These are phyloP conservation scores for Delia radicum DNA, from an alignment of 1,140 invertebrate genomes.

Conservation along the genomic window DNA sequence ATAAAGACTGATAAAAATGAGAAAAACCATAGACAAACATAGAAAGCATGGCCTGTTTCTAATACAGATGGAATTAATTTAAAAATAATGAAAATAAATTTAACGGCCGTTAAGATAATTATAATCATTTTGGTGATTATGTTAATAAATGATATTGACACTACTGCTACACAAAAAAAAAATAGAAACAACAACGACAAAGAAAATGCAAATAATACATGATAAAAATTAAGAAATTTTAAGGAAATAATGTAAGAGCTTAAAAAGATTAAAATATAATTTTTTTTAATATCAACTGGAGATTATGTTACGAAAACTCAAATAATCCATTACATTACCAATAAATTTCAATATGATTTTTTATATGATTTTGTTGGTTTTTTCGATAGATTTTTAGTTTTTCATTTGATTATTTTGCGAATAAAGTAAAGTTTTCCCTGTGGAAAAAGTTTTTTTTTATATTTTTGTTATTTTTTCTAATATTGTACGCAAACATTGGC, in stretches of 20 bases:
- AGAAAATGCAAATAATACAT: background rate
- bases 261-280: constrained; percentile 6
- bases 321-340: constrained; percentile 7
- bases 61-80: constrained; percentile 16
- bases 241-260: background rate
- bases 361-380: background rate
- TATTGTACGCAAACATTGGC: background rate
- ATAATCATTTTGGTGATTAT: constrained; percentile 9
- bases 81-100: constrained; percentile 12
- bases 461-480: background rate
- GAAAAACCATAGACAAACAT: no score
- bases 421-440: background rate
- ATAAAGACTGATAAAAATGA: background rate
- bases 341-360: constrained; percentile 7
- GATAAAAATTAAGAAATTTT: background rate
- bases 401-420: background rate
- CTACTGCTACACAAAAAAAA: background rate
- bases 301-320: background rate
- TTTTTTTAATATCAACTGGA: background rate
- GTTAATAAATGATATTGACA: constrained; percentile 15
- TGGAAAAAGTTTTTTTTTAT: background rate
- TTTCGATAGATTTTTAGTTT: background rate
- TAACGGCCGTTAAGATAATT: constrained; percentile 13
- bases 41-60: no score
- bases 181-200: background rate